Conservation (phyloP, 1,140 invertebrate species). For the Drosophila athabasca region DNA sequence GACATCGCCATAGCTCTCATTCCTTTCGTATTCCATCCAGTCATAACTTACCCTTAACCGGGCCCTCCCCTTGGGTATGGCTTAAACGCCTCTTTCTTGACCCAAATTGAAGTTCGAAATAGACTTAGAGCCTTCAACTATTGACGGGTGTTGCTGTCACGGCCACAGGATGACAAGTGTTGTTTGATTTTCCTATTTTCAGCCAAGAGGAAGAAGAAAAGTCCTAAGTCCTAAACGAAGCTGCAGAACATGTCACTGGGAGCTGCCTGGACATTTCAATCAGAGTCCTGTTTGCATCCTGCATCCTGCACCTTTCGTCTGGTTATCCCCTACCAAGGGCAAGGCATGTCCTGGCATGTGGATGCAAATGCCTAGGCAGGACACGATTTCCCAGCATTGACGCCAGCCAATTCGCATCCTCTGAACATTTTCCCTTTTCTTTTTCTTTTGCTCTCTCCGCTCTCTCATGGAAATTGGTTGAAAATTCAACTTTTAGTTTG, state of each 20-base stretch:
- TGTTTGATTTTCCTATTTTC: conserved; percentile 35
- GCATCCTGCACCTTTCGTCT: conserved; percentile 2
- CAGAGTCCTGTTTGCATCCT: conserved; percentile 41
- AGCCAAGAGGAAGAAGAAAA: conserved; percentile 12
- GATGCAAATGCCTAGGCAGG: conserved; percentile 48
- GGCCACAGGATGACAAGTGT: conserved; percentile 44
- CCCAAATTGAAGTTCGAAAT: neutral
- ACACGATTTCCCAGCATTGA: conserved; percentile 16
- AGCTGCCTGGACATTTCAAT: conserved; percentile 63
- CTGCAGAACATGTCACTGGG: conserved; percentile 39
- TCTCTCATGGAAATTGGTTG: conserved; percentile 47
- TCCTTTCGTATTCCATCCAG: neutral
- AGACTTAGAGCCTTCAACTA: conserved; percentile 9
- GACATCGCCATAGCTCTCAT: neutral
- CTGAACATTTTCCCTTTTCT: too few species aligned
- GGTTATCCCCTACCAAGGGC: neutral
- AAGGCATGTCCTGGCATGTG: conserved; percentile 15
- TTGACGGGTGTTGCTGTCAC: conserved; percentile 49
- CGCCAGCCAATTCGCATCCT: conserved; percentile 26
- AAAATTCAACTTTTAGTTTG: conserved; percentile 57
- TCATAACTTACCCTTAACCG: conserved; percentile 1
- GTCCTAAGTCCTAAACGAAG: too few species aligned
- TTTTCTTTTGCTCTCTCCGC: neutral
- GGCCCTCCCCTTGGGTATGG: neutral
- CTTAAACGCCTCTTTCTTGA: conserved; percentile 7